phyloP scores from a whole-genome alignment of 2,888 invertebrate species.

The Adelognathus sp. region DNA sequence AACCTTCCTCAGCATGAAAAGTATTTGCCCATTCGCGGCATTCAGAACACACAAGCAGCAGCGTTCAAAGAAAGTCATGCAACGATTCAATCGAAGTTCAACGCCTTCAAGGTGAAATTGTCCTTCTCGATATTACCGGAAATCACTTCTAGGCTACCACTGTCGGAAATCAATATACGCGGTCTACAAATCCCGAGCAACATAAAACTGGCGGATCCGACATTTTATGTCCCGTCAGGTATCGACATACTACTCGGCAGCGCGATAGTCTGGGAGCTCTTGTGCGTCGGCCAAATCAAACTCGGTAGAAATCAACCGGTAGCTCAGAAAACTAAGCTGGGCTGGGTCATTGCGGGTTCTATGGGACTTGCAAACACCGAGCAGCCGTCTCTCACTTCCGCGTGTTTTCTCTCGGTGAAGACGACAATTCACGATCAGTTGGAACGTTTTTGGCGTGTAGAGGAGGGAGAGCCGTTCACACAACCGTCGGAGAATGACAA shows the following conservation, averaged over 20 bases:
- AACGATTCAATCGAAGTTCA: constrained; percentile 27
- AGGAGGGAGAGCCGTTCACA: background rate
- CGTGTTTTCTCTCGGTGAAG: background rate
- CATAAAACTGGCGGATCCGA: background rate
- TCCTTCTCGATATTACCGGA: constrained; percentile 21
- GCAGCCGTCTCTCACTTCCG: background rate
- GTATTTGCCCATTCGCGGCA: background rate
- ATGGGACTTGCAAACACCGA: too few species aligned
- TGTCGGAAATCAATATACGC: background rate
- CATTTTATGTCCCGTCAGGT: background rate
- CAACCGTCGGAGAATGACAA: background rate
- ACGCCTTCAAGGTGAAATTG: background rate
- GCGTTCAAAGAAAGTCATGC: background rate
- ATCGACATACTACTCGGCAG: constrained; percentile 24
- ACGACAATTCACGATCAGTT: background rate
- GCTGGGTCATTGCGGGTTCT: constrained; percentile 62
- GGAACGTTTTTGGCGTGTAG: constrained; percentile 22
- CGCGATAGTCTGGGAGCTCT: constrained; percentile 39
- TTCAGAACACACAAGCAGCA: background rate
- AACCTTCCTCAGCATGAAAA: background rate
- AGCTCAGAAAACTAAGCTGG: constrained; percentile 49
- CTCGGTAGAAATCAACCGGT: constrained; percentile 10
- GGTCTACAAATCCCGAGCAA: background rate
- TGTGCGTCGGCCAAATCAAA: constrained; percentile 45
- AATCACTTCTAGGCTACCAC: constrained; percentile 14